Evolutionary conservation across 2,888 invertebrate species (phyloP).

Genomic region (Urechis unicinctus): DNA sequence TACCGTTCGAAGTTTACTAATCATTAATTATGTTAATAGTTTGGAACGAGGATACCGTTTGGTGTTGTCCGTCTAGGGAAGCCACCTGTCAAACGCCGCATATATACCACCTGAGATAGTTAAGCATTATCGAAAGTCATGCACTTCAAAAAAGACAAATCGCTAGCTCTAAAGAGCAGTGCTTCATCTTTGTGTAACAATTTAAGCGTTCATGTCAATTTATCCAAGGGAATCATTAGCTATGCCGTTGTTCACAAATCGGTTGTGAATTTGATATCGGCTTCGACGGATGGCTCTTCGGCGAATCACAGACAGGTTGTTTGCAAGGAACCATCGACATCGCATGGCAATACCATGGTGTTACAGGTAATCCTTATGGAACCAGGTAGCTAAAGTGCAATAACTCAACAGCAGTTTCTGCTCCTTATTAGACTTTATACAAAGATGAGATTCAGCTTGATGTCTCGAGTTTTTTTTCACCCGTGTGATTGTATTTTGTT

Average conservation of each 20-base stretch:
- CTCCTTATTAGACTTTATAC: not conserved
- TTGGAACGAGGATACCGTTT: no score
- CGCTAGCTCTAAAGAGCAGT: conserved; percentile 38
- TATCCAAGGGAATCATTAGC: conserved; percentile 32
- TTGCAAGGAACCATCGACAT: conserved; percentile 43
- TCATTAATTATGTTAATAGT: no score
- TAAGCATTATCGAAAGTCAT: no score
- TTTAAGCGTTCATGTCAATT: conserved; percentile 31
- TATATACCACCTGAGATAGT: no score
- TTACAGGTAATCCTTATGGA: conserved; percentile 39
- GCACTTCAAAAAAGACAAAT: conserved; percentile 39
- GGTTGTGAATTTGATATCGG: conserved; percentile 38
- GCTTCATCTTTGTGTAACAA: conserved; percentile 42
- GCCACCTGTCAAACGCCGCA: no score
- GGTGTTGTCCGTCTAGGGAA: no score
- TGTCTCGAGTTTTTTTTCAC: no score
- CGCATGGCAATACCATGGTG: conserved; percentile 35
- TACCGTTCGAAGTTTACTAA: no score
- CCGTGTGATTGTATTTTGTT: no score
- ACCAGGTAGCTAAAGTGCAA: no score
- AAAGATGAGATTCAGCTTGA: not conserved
- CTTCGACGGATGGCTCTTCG: conserved; percentile 35
- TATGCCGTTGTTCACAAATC: conserved; percentile 45
- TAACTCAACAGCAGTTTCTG: no score
- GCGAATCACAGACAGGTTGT: conserved; percentile 39